Evolutionary conservation across 2,888 invertebrate genomes (phyloP), one percentile per base, ranked within the genome.

Genomic region (Eumerus sabulonum): DNA sequence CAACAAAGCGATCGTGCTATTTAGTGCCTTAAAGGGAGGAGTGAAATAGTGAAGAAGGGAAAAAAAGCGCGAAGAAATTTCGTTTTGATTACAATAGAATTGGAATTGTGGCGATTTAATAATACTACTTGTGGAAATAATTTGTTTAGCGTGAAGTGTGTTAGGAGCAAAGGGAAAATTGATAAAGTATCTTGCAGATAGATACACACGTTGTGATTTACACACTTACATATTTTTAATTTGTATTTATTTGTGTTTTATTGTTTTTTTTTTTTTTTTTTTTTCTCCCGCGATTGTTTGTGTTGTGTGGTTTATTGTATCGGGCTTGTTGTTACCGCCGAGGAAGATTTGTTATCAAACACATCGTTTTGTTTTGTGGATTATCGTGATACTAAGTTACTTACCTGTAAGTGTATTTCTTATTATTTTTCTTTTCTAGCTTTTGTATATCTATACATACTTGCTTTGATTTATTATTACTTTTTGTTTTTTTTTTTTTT

Each of bases 331-430:
- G 27, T 27, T 7, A 27, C 27, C 27, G 27, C 7, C 27, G 27
- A 27, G 27, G 27, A 7, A 27, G 7, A 27, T 7, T 27, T 27
- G 27, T 7, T 7, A 27, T 27, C 27, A 2, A 7, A 27, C 27
- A 66, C 66, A 51, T 9, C 54, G 54, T 56, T 36, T 66, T 18
- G 18, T 56, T 66, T 42, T 57, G 66, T 77, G 76, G 76, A 77
- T 77, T 77, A 77, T 62, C 35, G 7, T 19, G 48, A 44, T 53
- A 36, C 45, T 47, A 54, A 63, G 36, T 66, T 40, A 72, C 72
- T 77, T 77, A 72, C 72, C 72, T 72, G 76, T 77, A 57, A 77
- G 76, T 77, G 72, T 47, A 13, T 71, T 11, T 51, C 36, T 53
- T 48, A 4, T 27, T 27, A n/a, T 27, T 27, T 7, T 27, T 27